Percentiles rank a stretch among this genome's conserved stretches.
Conservation (phyloP, 1,140 invertebrate genomes). For the Octopus sinensis region DNA sequence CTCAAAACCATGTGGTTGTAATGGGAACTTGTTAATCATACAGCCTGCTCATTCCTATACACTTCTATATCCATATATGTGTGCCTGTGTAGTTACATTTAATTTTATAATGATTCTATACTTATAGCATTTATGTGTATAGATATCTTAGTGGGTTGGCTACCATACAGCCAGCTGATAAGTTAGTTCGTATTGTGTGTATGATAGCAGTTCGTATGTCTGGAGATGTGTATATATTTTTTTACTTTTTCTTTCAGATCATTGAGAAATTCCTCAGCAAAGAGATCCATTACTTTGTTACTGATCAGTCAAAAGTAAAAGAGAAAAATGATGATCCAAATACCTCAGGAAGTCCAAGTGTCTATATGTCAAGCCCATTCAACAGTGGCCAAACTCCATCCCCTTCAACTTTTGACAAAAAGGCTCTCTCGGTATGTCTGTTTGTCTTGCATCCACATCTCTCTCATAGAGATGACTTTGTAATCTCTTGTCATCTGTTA, state of each 20-base stretch:
- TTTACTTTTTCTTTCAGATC: background rate
- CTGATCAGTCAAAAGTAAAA: background rate
- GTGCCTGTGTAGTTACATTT: too few relatives aligned
- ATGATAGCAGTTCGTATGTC: background rate
- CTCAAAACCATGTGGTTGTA: too few relatives aligned
- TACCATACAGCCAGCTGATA: background rate
- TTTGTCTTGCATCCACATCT: background rate
- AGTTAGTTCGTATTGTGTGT: background rate
- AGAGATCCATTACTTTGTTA: conserved; percentile 6
- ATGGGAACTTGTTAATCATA: too few relatives aligned
- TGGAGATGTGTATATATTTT: background rate
- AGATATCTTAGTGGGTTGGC: background rate
- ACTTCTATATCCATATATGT: too few relatives aligned
- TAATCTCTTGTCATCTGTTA: too few relatives aligned
- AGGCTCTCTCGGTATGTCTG: background rate
- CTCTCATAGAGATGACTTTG: too few relatives aligned
- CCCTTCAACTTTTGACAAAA: background rate
- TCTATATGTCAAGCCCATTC: background rate
- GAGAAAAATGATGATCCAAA: background rate
- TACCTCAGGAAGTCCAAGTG: background rate
- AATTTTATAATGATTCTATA: background rate
- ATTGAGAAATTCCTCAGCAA: background rate
- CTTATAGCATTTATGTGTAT: background rate
- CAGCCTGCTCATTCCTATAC: too few relatives aligned
- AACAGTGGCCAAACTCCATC: background rate